Percentiles rank a stretch among this genome's conserved stretches.
Conservation (phyloP, 2,888 invertebrate species). For the Neria commutata region DNA sequence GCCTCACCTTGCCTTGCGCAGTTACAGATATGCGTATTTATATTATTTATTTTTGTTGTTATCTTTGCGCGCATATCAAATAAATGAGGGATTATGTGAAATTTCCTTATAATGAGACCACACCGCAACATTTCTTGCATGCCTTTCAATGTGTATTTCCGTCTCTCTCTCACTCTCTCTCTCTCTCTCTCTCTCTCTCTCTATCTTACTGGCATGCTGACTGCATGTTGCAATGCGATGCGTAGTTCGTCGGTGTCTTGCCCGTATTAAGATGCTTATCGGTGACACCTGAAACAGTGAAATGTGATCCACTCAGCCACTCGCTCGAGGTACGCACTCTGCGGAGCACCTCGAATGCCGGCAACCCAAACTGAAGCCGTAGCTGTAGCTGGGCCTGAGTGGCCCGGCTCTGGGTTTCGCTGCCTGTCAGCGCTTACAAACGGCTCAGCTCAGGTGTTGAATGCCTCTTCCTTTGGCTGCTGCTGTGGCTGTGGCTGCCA, state of each 20-base stretch:
- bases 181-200: too few relatives aligned
- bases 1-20: too few relatives aligned
- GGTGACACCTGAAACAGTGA: slow-evolving; percentile 59
- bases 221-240: too few relatives aligned
- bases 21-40: not conserved
- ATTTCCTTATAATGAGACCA: slow-evolving; percentile 51
- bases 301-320: slow-evolving; percentile 52
- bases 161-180: not conserved
- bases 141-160: not conserved
- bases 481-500: too few relatives aligned
- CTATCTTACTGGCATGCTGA: slow-evolving; percentile 19
- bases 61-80: slow-evolving; percentile 48
- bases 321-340: too few relatives aligned
- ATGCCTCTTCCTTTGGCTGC: not conserved
- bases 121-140: slow-evolving; percentile 1
- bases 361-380: too few relatives aligned
- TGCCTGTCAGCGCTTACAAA: not conserved
- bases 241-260: slow-evolving; percentile 11
- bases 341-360: too few relatives aligned
- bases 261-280: slow-evolving; percentile 58
- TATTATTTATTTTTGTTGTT: slow-evolving; percentile 32
- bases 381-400: not conserved
- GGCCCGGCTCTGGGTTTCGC: too few relatives aligned
- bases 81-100: slow-evolving; percentile 54
- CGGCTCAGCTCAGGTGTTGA: slow-evolving; percentile 1